A percentile compares a stretch with the other conserved stretches of the same genome.
Evolutionary conservation across 2,113 vertebrate species (phyloP).

Genomic region (Theristicus caerulescens): DNA sequence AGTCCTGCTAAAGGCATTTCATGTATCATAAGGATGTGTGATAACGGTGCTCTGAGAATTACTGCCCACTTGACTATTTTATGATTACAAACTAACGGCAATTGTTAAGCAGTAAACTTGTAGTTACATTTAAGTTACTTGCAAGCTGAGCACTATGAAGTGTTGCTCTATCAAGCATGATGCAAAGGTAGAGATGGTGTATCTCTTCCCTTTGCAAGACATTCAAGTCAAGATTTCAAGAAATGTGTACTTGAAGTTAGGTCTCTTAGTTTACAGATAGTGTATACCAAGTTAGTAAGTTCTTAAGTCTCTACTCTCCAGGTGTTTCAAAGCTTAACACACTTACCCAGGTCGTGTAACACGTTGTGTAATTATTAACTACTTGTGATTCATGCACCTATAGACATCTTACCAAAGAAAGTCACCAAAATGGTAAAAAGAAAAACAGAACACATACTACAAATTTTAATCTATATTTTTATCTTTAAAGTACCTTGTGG

Average conservation of each 20-base stretch:
- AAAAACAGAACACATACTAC: background rate
- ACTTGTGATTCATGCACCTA: background rate
- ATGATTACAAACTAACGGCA: conserved; percentile 25
- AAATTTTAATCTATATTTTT: background rate
- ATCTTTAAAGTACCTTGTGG: background rate
- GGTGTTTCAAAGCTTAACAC: background rate
- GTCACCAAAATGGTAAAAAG: background rate
- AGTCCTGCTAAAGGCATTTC: conserved; percentile 22
- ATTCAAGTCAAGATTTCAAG: background rate
- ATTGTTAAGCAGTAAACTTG: conserved; percentile 7
- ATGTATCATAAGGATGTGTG: background rate
- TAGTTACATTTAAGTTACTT: background rate
- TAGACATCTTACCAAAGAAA: background rate
- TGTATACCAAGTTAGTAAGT: accelerated
- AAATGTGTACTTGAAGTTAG: background rate
- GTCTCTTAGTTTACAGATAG: background rate
- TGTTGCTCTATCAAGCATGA: background rate
- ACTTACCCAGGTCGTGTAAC: background rate
- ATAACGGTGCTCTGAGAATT: background rate
- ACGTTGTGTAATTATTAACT: accelerated
- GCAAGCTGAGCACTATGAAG: background rate
- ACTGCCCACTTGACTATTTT: conserved; percentile 57
- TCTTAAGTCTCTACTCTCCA: background rate
- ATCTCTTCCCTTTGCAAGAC: background rate
- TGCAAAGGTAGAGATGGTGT: background rate